Evolutionary conservation across 2,797 vertebrate genomes (phyloP).

Genomic region (Micromesistius poutassou): DNA sequence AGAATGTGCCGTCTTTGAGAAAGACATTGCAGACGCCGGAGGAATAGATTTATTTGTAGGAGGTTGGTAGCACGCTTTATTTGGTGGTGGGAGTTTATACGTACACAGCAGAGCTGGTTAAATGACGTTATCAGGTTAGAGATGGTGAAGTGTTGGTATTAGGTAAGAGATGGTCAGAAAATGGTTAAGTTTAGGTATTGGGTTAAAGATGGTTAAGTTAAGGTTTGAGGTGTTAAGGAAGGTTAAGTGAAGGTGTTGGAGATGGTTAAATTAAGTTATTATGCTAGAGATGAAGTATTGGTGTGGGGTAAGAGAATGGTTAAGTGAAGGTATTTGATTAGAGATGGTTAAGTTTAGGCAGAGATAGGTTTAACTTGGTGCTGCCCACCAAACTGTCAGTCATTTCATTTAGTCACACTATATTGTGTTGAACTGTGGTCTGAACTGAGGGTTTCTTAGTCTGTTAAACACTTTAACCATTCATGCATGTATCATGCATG

Average conservation of each 20-base stretch:
- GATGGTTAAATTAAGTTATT: background rate
- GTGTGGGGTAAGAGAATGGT: no score
- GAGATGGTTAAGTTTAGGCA: background rate
- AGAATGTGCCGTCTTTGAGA: slow-evolving; percentile 84
- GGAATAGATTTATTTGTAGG: slow-evolving; percentile 92
- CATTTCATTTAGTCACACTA: background rate
- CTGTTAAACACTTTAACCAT: background rate
- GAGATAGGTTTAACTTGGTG: background rate
- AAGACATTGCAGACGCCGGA: slow-evolving; percentile 84
- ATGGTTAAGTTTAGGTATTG: no score
- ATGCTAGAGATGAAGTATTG: no score
- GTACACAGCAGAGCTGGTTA: background rate
- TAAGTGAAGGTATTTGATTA: background rate
- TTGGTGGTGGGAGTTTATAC: background rate
- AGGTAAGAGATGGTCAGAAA: no score
- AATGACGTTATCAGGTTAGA: background rate
- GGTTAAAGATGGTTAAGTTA: no score
- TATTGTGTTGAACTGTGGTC: background rate
- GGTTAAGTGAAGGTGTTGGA: background rate
- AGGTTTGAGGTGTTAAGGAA: background rate
- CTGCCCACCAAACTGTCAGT: background rate
- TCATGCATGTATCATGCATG: background rate
- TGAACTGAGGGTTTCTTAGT: no score
- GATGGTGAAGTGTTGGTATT: no score
- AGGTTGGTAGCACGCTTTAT: slow-evolving; percentile 67